Conservation (phyloP, 2,888 invertebrate species). For the Anoplius nigerrimus region DNA sequence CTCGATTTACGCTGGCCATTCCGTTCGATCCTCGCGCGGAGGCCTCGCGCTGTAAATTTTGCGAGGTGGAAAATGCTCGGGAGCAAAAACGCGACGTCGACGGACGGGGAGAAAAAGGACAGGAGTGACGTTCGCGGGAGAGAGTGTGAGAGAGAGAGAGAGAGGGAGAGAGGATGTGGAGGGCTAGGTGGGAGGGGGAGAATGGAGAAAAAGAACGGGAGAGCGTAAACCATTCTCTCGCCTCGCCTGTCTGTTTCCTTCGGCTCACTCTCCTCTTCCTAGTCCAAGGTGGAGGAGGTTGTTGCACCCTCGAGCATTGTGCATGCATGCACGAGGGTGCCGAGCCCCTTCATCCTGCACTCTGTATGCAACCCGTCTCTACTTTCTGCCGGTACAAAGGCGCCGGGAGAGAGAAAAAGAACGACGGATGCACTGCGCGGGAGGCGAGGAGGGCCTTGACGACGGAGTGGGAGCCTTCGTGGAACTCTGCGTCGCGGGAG, state of each 20-base stretch:
- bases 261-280: conserved; percentile 31
- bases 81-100: too few relatives aligned
- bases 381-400: conserved; percentile 39
- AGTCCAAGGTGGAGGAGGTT: conserved; percentile 53
- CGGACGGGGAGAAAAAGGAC: too few relatives aligned
- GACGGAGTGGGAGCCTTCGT: conserved; percentile 13
- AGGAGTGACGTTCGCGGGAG: too few relatives aligned
- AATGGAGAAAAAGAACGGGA: too few relatives aligned
- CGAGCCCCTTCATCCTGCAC: conserved; percentile 38
- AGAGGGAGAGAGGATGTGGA: conserved; percentile 1
- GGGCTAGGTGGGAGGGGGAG: too few relatives aligned
- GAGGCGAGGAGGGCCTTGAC: too few relatives aligned
- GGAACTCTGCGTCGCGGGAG: conserved; percentile 31
- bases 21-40: too few relatives aligned
- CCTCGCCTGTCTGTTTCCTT: conserved; percentile 12
- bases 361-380: conserved; percentile 48
- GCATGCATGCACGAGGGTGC: conserved; percentile 54
- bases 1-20: too few relatives aligned
- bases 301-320: conserved; percentile 56
- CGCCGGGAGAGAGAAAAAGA: conserved; percentile 10
- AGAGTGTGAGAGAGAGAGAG: conserved; percentile 11
- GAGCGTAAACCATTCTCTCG: conserved; percentile 10
- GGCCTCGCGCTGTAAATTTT: too few relatives aligned
- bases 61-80: too few relatives aligned
- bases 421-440: not conserved